These are phyloP conservation scores for Phaonia tiefii DNA, from an alignment of 2,888 invertebrate species.

Conservation along the genomic window DNA sequence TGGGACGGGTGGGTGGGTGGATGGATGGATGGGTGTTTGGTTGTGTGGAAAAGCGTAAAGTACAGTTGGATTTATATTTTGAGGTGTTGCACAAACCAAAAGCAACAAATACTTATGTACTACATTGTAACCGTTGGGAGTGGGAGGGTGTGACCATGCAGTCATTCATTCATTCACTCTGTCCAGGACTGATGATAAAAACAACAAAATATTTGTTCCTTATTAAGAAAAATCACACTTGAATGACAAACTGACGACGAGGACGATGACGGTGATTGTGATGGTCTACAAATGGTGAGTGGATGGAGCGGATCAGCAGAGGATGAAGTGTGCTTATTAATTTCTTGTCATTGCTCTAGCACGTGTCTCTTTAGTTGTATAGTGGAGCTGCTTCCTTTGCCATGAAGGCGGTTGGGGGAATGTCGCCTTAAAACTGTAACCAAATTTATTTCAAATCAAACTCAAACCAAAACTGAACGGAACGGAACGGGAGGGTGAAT, in stretches of 20 bases:
- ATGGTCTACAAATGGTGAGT: neutral
- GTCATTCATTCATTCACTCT: constrained; percentile 13
- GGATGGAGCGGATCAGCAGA: constrained; percentile 36
- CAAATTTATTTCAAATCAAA: constrained; percentile 66
- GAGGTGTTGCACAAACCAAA: constrained; percentile 56
- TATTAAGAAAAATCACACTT: constrained; percentile 68
- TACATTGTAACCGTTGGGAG: neutral
- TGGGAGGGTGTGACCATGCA: constrained; percentile 60
- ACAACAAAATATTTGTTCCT: constrained; percentile 62
- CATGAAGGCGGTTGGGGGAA: constrained; percentile 39
- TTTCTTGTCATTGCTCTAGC: constrained; percentile 66
- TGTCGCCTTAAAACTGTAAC: constrained; percentile 54
- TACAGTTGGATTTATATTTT: constrained; percentile 60
- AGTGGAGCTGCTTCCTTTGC: neutral
- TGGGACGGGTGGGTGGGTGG: constrained; percentile 27
- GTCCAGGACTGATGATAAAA: constrained; percentile 29
- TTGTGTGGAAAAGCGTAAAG: constrained; percentile 49
- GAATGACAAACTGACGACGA: constrained; percentile 43
- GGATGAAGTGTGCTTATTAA: constrained; percentile 69
- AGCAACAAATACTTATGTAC: constrained; percentile 20
- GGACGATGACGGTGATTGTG: constrained; percentile 21
- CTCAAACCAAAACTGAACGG: constrained; percentile 33
- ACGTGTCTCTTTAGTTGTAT: constrained; percentile 54
- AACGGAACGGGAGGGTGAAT: constrained; percentile 19
- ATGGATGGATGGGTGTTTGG: constrained; percentile 15